Evolutionary conservation across 2,113 vertebrate genomes (phyloP).

Genomic region (Dipodomys ordii): DNA sequence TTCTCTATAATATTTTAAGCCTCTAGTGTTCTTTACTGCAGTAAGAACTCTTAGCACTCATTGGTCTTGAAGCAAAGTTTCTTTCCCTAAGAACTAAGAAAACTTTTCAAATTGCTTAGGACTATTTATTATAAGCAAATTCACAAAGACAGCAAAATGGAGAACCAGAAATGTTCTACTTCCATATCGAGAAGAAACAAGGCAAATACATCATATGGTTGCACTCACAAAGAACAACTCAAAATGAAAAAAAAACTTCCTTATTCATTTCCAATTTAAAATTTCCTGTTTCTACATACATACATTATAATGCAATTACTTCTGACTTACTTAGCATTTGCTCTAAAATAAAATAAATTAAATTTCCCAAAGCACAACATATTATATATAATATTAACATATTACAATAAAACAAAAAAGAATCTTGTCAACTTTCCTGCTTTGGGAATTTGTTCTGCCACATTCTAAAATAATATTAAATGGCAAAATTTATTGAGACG

Average conservation of each 20-base stretch:
- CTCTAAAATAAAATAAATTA: conserved; percentile 76
- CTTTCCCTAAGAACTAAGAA: conserved; percentile 25
- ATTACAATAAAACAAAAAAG: conserved; percentile 23
- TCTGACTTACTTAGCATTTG: conserved; percentile 72
- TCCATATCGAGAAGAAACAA: conserved; percentile 8
- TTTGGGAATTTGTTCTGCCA: conserved; percentile 47
- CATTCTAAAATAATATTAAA: conserved; percentile 16
- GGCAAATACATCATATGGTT: neutral
- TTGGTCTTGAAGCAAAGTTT: conserved; percentile 8
- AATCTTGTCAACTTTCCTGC: conserved; percentile 1
- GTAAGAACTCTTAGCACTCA: neutral
- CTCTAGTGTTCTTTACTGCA: neutral
- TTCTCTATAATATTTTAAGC: conserved; percentile 17
- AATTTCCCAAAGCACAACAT: conserved; percentile 32
- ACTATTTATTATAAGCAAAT: conserved; percentile 45
- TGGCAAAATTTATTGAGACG: conserved; percentile 3
- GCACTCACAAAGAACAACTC: conserved; percentile 40
- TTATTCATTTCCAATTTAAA: neutral
- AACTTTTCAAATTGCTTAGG: neutral
- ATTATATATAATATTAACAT: neutral
- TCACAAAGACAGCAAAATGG: conserved; percentile 3
- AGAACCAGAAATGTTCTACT: neutral
- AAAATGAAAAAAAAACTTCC: conserved; percentile 50
- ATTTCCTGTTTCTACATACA: conserved; percentile 50
- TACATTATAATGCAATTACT: conserved; percentile 55